Evolutionary conservation across 2,797 vertebrate species (phyloP), one percentile per base, ranked within the genome.

Genomic region (Caiman crocodilus): DNA sequence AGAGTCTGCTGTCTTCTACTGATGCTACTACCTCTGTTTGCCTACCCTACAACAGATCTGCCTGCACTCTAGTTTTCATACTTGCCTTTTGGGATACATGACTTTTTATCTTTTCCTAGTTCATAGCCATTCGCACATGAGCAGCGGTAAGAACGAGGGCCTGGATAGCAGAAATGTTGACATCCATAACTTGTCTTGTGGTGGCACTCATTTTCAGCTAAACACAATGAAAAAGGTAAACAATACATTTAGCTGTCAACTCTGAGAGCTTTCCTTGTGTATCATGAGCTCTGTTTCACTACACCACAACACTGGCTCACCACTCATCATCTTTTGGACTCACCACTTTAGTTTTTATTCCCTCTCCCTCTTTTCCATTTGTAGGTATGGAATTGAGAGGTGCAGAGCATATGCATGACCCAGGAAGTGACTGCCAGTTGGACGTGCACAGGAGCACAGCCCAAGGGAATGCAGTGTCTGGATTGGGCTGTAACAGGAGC

Each of bases 151-250:
- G 96, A 93, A 2, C 58, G 13, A 2, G 88, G 92, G 20, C 94
- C 96, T 0, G 97, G 98, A 12, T 96, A 98, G 97, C 99, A 99
- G 94, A 99, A 98, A 82, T 99, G 99, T 56, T 99, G 98, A 77
- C 99, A 99, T 1, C 98, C 98, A 1, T 96, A 94, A 1, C 86
- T 92, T 86, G 94, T 94, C 79, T 98, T 67, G 1, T 97, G 97
- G 7, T 97, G 98, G 95, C 99, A 99, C 94, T 98, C 96, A 0
- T 97, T 96, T 61, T 97, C 94, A 82, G 98, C 99, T 99, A 94
- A 80, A 87, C 7, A 75, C 84, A 90, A n/a, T 7, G 77, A 65
- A 21, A 5, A 2, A 83, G 67, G 17, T 10, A n/a, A 78, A 67
- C 85, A 78, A 67, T 86, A 16, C 4, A 5, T n/a, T 26, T 15